Percentiles rank a stretch among this genome's conserved stretches.
These are phyloP conservation scores for Microtus montanus DNA, from an alignment of 2,113 vertebrate species.

Conservation along the genomic window DNA sequence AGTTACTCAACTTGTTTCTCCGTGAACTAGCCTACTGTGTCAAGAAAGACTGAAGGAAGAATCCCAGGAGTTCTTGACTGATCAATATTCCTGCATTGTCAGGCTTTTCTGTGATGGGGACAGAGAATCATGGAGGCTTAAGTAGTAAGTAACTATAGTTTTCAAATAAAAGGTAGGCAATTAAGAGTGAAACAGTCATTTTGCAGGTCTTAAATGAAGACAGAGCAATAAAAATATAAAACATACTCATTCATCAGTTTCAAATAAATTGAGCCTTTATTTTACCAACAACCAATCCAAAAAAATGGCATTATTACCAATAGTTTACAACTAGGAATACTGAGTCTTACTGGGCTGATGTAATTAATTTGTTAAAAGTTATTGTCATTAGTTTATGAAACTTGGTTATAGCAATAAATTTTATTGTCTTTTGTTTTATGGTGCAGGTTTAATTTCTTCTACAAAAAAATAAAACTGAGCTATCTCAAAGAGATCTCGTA, in stretches of 20 bases:
- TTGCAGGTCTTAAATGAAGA: not conserved
- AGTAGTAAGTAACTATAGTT: not conserved
- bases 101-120: not conserved
- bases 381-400: not conserved
- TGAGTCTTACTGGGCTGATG: not conserved
- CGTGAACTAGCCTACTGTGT: not conserved
- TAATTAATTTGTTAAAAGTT: conserved; percentile 10
- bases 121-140: not conserved
- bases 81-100: not conserved
- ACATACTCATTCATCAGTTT: not conserved
- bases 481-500: not conserved
- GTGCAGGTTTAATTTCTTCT: not conserved
- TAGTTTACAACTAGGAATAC: not conserved
- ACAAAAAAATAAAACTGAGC: not conserved
- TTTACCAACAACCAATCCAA: not conserved
- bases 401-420: not conserved
- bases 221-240: not conserved
- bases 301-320: not conserved
- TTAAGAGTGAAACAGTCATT: not conserved
- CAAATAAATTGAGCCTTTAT: not conserved
- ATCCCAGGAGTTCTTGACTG: not conserved
- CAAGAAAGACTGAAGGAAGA: not conserved
- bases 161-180: not conserved
- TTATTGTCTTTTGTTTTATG: not conserved
- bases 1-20: conserved; percentile 22